Conservation (phyloP, 1,140 invertebrate species). For the Drosophila seguyi region DNA sequence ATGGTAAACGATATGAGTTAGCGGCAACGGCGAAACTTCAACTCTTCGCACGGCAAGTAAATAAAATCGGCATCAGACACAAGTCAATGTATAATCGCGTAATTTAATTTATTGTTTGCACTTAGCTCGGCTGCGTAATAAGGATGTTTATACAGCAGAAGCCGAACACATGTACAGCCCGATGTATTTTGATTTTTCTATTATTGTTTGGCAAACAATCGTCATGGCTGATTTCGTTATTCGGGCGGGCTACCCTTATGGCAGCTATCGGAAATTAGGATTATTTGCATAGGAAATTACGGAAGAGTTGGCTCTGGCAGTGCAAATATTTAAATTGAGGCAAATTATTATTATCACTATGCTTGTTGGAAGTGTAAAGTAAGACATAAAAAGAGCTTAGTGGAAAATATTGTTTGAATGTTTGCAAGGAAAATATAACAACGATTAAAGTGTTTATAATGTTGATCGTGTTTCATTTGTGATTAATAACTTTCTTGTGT, state of each 20-base stretch:
- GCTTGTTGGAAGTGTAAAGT: neutral
- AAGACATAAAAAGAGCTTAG: neutral
- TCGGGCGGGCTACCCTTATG: neutral
- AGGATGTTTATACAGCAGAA: conserved; percentile 18
- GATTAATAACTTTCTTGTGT: too few relatives aligned
- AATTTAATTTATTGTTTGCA: conserved; percentile 47
- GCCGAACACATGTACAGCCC: neutral
- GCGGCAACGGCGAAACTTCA: neutral
- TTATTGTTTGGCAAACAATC: conserved; percentile 46
- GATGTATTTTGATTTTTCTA: conserved; percentile 37
- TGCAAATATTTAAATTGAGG: neutral
- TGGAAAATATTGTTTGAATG: neutral
- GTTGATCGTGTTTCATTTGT: too few relatives aligned
- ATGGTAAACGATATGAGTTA: conserved; percentile 9
- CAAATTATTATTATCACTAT: neutral
- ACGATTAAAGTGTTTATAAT: too few relatives aligned
- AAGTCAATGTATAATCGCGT: conserved; percentile 20
- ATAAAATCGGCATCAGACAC: conserved; percentile 22
- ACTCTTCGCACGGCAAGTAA: neutral
- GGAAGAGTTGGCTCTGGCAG: conserved; percentile 5
- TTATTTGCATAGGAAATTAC: conserved; percentile 6
- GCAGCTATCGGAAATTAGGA: conserved; percentile 14
- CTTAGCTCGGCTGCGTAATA: conserved; percentile 23
- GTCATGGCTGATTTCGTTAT: conserved; percentile 23
- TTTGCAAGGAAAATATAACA: too few relatives aligned